Conservation (phyloP, 2,113 vertebrate species). For the Chionomys nivalis region DNA sequence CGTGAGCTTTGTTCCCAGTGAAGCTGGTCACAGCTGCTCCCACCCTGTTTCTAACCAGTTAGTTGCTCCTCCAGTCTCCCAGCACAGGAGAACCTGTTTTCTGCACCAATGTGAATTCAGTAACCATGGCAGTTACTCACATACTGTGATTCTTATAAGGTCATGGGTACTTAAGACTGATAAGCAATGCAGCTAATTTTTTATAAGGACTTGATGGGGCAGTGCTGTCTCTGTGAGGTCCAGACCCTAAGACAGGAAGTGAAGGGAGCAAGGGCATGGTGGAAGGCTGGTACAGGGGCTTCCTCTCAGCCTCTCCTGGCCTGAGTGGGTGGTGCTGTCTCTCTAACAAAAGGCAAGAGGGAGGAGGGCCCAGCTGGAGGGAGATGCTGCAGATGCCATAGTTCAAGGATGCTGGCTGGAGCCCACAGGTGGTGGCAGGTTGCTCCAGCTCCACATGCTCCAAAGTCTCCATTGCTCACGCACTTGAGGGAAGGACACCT, state of each 20-base stretch:
- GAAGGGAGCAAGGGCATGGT: neutral
- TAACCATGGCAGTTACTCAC: neutral
- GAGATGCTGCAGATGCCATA: neutral
- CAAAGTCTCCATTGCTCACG: neutral
- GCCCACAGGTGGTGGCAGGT: neutral
- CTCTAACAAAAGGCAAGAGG: neutral
- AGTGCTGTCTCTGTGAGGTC: rapidly evolving
- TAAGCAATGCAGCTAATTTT: neutral
- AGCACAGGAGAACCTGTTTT: neutral
- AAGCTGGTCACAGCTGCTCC: neutral
- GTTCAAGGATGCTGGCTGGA: neutral
- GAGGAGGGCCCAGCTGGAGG: neutral
- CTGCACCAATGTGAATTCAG: neutral
- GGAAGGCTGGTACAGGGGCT: neutral
- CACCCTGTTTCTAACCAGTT: rapidly evolving
- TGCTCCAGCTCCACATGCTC: neutral
- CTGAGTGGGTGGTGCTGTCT: neutral
- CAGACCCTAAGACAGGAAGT: neutral
- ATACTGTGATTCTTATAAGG: neutral
- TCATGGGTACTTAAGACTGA: neutral
- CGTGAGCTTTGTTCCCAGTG: rapidly evolving
- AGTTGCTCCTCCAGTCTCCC: neutral
- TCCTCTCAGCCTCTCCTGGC: neutral
- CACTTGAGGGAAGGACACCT: neutral
- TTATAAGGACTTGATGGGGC: too few species aligned